Percentiles rank a stretch among this genome's conserved stretches.
phyloP scores from a whole-genome alignment of 2,888 invertebrate species.

The Nowickia ferox region DNA sequence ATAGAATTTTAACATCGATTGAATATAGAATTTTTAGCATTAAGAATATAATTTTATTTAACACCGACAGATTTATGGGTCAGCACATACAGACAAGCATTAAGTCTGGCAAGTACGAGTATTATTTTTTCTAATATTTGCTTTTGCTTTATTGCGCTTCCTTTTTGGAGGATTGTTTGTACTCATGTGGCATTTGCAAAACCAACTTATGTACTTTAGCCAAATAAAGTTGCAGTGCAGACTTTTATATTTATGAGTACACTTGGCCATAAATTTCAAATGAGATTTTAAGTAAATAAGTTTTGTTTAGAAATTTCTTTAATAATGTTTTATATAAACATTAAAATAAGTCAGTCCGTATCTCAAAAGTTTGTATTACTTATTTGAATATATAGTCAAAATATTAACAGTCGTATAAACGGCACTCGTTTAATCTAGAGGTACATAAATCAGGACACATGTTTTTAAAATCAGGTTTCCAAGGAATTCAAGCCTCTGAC shows the following conservation, averaged over 20 bases:
- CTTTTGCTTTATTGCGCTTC: neutral
- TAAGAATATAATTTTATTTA: slow-evolving; percentile 7
- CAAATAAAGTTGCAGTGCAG: neutral
- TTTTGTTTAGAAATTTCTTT: slow-evolving; percentile 8
- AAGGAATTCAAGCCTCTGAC: too few species aligned
- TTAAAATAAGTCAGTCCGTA: too few species aligned
- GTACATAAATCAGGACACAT: too few species aligned
- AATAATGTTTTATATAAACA: too few species aligned
- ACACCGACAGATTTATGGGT: slow-evolving; percentile 20
- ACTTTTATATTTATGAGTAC: slow-evolving; percentile 19
- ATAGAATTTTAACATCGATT: neutral
- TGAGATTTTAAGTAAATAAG: slow-evolving; percentile 42
- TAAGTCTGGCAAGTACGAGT: too few species aligned
- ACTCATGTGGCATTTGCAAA: neutral
- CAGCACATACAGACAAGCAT: neutral
- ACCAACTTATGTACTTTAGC: neutral
- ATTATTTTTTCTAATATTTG: neutral
- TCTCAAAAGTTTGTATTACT: too few species aligned
- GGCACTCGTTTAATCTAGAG: too few species aligned
- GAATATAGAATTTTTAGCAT: slow-evolving; percentile 30
- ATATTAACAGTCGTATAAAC: too few species aligned
- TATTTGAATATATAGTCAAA: too few species aligned
- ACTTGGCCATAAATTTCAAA: slow-evolving; percentile 37
- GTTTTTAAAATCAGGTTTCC: too few species aligned
- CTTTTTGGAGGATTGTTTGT: neutral